Conservation (phyloP, 2,113 vertebrate species). For the human (Homo sapiens) region GRCh38 chr3:186116501-186117000, state of each 20-base stretch:
- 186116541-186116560: neutral
- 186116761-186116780: neutral
- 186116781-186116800: neutral
- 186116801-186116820: neutral
- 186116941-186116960: neutral
- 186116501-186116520: too few species aligned
- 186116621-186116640: neutral
- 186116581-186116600: neutral
- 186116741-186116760: neutral
- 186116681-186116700: neutral
- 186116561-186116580: neutral
- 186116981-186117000: slow-evolving; percentile 27
- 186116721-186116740: neutral
- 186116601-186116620: neutral
- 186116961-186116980: neutral
- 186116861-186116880: neutral
- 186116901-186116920: neutral
- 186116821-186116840: neutral
- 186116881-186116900: neutral
- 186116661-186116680: neutral
- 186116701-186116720: neutral
- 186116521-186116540: neutral
- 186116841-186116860: neutral
- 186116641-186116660: neutral
- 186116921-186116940: neutral